Base-by-base conservation (phyloP, 2,888 invertebrate species). In the Cryptus armator region DNA sequence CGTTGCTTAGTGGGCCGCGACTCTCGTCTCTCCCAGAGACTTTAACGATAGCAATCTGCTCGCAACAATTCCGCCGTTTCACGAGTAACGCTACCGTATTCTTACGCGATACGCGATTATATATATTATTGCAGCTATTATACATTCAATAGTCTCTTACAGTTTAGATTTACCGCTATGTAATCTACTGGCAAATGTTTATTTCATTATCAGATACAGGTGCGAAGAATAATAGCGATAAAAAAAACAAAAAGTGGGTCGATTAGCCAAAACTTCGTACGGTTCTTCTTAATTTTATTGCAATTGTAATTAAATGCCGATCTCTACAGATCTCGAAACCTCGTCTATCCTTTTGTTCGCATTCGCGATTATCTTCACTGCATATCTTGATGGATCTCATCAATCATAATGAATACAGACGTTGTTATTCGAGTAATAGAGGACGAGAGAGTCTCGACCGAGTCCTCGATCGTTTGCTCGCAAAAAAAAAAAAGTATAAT, bases 41-140 rank as follows among this genome's bases (percentile, higher is more conserved):
- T 75, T 75, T 32, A 79, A 75, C 83, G 79, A 83, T 70, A 70
- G 70, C 71, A 76, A 84, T 83, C 56, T 66, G 32, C 64, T n/a
- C 12, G 37, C 44, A 14, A 71, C 66, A 37, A 70, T 71, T 19
- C 32, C 44, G 14, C 14, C 14, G 62, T 29, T 62, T 53, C 32
- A 44, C 19, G 16, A 7, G 46, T 12, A 62, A 59, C 74, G 70
- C 46, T 6, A 14, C 19, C 3, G 10, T 48, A 32, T 77, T 59
- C 56, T 66, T 56, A 56, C 12, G 37, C 10, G 29, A 59, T 56
- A 56, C 12, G 37, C 10, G 29, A 59, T 72, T 53, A 74, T 43
- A 68, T 9, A 56, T 66, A 67, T 70, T 66, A 59, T 16, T 51
- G 19, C 6, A 14, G 43, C 24, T 7, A 24, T 24, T 51, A 29